A percentile compares a stretch with the other conserved stretches of the same genome.
Evolutionary conservation across 1,140 invertebrate species (phyloP).

Genomic region (Plutomurus gul): DNA sequence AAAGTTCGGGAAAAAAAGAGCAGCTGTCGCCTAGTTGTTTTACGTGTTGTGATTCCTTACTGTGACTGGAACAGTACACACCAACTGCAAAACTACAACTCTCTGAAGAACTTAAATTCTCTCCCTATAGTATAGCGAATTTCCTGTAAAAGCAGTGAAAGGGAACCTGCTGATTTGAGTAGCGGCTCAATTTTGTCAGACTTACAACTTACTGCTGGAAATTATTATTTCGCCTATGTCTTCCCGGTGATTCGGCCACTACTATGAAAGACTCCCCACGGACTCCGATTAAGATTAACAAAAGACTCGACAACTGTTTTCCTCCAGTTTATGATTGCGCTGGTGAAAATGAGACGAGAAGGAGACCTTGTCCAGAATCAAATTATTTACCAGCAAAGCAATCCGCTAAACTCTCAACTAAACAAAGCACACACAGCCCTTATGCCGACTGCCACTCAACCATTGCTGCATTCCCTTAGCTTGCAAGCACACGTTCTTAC

Average conservation of each 20-base stretch:
- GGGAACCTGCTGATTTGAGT: conserved; percentile 14
- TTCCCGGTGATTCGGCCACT: background rate
- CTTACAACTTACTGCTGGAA: background rate
- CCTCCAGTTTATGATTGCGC: background rate
- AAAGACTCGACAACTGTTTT: background rate
- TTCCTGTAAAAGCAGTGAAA: too few relatives aligned
- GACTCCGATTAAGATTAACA: conserved; percentile 18
- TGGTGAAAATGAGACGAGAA: background rate
- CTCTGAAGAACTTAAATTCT: too few relatives aligned
- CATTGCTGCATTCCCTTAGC: background rate
- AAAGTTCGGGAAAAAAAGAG: background rate
- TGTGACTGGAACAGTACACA: background rate
- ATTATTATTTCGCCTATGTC: conserved; percentile 4
- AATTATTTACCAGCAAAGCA: background rate
- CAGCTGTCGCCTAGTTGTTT: conserved; percentile 26
- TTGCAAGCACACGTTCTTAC: background rate
- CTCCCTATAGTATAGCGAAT: too few relatives aligned
- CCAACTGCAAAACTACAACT: too few relatives aligned
- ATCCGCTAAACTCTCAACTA: background rate
- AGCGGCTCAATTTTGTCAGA: conserved; percentile 4
- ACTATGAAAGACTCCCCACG: background rate
- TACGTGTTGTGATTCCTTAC: conserved; percentile 16
- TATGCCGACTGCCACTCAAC: background rate
- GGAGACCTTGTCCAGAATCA: too few relatives aligned
- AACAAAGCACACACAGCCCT: too few relatives aligned